Evolutionary conservation across 1,140 invertebrate genomes (phyloP).

Genomic region (Micrasema minimum): DNA sequence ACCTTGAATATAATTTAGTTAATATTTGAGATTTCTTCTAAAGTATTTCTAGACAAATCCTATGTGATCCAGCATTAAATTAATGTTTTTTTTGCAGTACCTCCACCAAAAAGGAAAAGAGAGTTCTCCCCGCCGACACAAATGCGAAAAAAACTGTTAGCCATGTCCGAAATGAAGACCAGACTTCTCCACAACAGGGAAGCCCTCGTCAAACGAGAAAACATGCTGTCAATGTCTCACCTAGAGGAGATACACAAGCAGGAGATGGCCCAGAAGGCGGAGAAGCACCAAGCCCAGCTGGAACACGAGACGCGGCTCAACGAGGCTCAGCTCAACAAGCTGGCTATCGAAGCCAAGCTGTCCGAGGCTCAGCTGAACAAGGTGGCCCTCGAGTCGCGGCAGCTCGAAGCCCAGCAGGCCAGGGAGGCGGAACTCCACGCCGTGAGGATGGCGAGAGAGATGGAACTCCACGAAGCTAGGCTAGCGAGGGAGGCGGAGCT

Average conservation of each 20-base stretch:
- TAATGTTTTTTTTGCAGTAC: conserved; percentile 5
- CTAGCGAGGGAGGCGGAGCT: conserved; percentile 12
- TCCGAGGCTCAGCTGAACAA: conserved; percentile 18
- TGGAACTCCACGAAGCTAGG: conserved; percentile 10
- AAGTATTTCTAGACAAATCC: too few relatives aligned
- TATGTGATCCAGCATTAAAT: too few relatives aligned
- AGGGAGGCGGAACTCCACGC: conserved; percentile 16
- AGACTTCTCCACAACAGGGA: conserved; percentile 22
- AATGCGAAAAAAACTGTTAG: conserved; percentile 11
- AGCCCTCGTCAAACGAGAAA: conserved; percentile 4
- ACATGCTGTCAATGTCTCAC: background rate
- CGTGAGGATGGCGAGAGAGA: conserved; percentile 4
- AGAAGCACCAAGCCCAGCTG: background rate
- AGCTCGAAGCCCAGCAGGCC: conserved; percentile 7
- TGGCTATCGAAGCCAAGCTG: conserved; percentile 18
- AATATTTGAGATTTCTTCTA: too few relatives aligned
- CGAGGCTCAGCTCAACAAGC: conserved; percentile 24
- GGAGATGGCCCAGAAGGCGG: conserved; percentile 22
- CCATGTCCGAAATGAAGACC: conserved; percentile 10
- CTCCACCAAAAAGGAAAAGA: background rate
- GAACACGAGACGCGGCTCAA: conserved; percentile 17
- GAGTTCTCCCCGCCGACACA: background rate
- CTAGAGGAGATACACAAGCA: conserved; percentile 26
- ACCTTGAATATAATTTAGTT: too few relatives aligned
- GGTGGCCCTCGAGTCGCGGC: conserved; percentile 12